phyloP scores from a whole-genome alignment of 1,140 invertebrate genomes.

The Papilio aristodemus region DNA sequence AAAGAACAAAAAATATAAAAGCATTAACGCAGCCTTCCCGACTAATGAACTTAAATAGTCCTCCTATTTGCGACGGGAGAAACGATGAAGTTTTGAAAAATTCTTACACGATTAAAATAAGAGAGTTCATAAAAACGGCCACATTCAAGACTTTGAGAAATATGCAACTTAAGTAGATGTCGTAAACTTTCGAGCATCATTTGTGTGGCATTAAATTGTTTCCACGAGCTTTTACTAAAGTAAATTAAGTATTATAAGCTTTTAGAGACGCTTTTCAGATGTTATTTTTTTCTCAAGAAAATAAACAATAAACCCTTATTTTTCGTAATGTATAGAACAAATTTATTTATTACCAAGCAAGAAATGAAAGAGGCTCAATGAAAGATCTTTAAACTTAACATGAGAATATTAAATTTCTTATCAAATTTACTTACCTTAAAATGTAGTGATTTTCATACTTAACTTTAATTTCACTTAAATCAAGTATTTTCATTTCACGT shows the following conservation, averaged over 20 bases:
- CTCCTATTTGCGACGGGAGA: background rate
- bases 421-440: too few species aligned
- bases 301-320: too few species aligned
- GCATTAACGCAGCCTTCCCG: conserved; percentile 1
- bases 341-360: too few species aligned
- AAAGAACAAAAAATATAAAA: conserved; percentile 12
- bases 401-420: too few species aligned
- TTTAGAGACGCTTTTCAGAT: too few species aligned
- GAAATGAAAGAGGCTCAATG: too few species aligned
- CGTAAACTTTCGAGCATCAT: background rate
- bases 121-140: background rate
- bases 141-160: background rate
- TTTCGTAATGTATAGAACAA: too few species aligned
- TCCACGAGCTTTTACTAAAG: background rate
- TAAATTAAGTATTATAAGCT: background rate
- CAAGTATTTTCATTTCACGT: too few species aligned
- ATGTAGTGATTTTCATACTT: too few species aligned
- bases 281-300: too few species aligned
- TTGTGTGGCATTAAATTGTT: background rate
- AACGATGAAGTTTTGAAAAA: background rate
- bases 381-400: too few species aligned
- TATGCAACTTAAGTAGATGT: background rate
- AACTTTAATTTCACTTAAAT: too few species aligned
- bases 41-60: conserved; percentile 15
- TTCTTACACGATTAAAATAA: background rate